These are phyloP conservation scores for Halocynthia aurantium DNA, from an alignment of 23 tunicate species.

Conservation along the genomic window DNA sequence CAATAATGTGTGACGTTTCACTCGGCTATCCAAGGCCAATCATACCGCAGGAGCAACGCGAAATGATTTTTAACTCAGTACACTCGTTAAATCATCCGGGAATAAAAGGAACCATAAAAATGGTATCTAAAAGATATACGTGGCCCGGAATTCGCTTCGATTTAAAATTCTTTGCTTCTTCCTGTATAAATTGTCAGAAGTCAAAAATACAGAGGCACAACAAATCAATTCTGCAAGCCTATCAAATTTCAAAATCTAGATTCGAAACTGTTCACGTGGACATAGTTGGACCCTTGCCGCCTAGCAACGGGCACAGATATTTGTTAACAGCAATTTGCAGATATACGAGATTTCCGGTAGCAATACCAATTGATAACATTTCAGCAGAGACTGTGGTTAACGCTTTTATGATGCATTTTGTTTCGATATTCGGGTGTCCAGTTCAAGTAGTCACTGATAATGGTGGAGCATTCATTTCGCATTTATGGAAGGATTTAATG, in stretches of 20 bases:
- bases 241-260: neutral
- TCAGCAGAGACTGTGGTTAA: conserved; percentile 23
- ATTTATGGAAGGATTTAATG: conserved; percentile 13
- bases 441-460: conserved; percentile 17
- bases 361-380: conserved; percentile 27
- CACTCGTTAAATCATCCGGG: neutral
- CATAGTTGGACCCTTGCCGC: conserved; percentile 36
- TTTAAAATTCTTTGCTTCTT: too few relatives aligned
- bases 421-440: conserved; percentile 29
- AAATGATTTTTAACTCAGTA: neutral
- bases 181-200: conserved; percentile 14
- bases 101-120: too few relatives aligned
- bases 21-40: conserved; percentile 2
- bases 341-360: conserved; percentile 16
- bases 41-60: neutral
- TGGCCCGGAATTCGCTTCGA: too few relatives aligned
- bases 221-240: neutral
- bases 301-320: conserved; percentile 14
- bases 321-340: conserved; percentile 14
- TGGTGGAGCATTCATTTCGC: conserved; percentile 29
- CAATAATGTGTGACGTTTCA: neutral
- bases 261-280: conserved; percentile 27
- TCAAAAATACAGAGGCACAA: conserved; percentile 19
- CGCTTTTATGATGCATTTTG: conserved; percentile 32
- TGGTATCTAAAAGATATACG: too few relatives aligned